Conservation (phyloP, 2,888 invertebrate genomes). For the Microctonus aethiopoides region DNA sequence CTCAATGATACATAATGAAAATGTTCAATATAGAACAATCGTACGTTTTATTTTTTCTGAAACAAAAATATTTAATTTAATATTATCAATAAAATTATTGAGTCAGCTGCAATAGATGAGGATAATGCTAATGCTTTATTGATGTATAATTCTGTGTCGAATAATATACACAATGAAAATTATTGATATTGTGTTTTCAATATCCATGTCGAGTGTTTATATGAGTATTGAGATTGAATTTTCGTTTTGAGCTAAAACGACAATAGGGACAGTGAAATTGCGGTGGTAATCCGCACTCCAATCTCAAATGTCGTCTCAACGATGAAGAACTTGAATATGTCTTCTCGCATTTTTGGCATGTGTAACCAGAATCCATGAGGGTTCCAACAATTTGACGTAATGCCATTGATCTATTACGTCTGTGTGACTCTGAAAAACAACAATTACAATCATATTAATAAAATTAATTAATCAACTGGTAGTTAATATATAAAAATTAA, state of each 20-base stretch:
- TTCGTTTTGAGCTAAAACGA: constrained; percentile 60
- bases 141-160: not conserved
- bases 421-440: constrained; percentile 20
- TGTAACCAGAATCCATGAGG: constrained; percentile 38
- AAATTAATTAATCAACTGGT: constrained; percentile 4
- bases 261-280: constrained; percentile 64
- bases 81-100: not conserved
- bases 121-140: not conserved
- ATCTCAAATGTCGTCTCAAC: constrained; percentile 61
- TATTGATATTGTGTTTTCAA: not conserved
- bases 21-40: too few species aligned
- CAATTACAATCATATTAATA: constrained; percentile 13
- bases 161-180: not conserved
- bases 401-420: constrained; percentile 12
- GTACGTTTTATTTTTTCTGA: not conserved
- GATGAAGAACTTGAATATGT: constrained; percentile 72
- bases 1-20: too few species aligned
- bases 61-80: too few species aligned
- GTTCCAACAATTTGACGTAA: not conserved
- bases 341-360: constrained; percentile 71
- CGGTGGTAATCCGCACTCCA: constrained; percentile 65
- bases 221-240: constrained; percentile 62
- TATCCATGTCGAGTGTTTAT: constrained; percentile 34
- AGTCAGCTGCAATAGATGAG: not conserved
- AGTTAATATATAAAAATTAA: constrained; percentile 48